Conservation (phyloP, 2,888 invertebrate species). For the Deilephila elpenor region DNA sequence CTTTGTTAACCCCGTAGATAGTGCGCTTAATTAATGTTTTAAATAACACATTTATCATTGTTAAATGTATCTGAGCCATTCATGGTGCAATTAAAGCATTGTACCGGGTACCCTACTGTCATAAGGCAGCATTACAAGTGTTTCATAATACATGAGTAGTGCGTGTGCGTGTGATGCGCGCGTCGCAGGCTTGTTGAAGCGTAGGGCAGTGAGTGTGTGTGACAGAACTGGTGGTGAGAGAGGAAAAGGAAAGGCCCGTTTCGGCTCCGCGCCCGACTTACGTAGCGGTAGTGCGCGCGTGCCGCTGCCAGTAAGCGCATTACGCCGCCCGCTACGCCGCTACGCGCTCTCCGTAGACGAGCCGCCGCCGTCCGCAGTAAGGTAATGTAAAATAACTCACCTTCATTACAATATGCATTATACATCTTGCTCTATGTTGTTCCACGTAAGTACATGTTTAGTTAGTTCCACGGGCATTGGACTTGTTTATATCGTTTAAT, state of each 20-base stretch:
- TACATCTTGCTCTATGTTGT: not conserved
- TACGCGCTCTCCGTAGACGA: constrained; percentile 94
- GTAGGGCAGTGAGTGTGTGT: constrained; percentile 63
- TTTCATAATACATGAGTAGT: constrained; percentile 27
- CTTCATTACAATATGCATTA: constrained; percentile 30
- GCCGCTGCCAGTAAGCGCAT: constrained; percentile 67
- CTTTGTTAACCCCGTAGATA: not conserved
- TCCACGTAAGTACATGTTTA: not conserved
- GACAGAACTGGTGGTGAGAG: constrained; percentile 65
- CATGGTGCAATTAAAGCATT: not conserved
- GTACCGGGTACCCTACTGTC: not conserved
- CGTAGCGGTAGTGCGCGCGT: constrained; percentile 70
- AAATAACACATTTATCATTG: not conserved
- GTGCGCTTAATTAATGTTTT: not conserved
- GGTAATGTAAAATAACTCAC: constrained; percentile 55
- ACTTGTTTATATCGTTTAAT: too few species aligned
- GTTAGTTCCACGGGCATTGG: not conserved
- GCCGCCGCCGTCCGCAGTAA: constrained; percentile 82
- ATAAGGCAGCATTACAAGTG: not conserved
- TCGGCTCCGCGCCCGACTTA: constrained; percentile 86
- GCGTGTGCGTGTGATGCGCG: constrained; percentile 35
- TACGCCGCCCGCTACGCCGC: constrained; percentile 86
- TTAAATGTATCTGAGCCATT: not conserved
- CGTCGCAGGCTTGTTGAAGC: constrained; percentile 43
- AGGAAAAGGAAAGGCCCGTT: constrained; percentile 70